Conservation (phyloP, 1,140 invertebrate species). For the Neodiprion lecontei region DNA sequence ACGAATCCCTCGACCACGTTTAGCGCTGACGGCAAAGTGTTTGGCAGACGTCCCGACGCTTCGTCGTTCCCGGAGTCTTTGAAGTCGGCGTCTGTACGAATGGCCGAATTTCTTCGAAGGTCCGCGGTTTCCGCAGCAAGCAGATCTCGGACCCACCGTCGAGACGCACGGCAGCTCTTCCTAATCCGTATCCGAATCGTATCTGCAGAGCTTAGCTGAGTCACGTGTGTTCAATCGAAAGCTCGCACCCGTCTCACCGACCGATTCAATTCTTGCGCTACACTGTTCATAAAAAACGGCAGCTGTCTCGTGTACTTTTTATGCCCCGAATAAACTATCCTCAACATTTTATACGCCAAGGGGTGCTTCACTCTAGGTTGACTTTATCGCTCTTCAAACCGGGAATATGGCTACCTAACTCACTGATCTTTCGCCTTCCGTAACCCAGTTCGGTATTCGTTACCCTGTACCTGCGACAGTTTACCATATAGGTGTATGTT, state of each 20-base stretch:
- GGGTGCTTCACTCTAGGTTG: not conserved
- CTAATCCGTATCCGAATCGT: not conserved
- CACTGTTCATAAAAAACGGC: not conserved
- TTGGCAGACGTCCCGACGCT: slow-evolving; percentile 3
- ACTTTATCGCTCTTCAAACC: not conserved
- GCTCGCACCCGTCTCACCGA: not conserved
- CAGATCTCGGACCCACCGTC: not conserved
- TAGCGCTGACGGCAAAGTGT: not conserved
- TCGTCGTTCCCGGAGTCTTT: not conserved
- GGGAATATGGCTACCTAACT: not conserved
- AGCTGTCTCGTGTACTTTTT: not conserved
- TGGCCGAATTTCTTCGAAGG: not conserved
- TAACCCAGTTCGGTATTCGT: not conserved
- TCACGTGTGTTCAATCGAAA: not conserved
- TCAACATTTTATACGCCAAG: not conserved
- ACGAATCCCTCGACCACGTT: not conserved
- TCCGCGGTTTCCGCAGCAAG: not conserved
- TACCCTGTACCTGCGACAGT: not conserved
- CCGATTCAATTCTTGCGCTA: not conserved
- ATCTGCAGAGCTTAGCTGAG: too few species aligned
- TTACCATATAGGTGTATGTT: not conserved
- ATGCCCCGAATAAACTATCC: not conserved
- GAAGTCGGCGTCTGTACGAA: not conserved
- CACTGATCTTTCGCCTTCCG: not conserved
- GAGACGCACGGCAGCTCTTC: not conserved